Percentiles rank a stretch among this genome's conserved stretches.
Conservation (phyloP, 2,888 invertebrate species). For the Drosophila mulleri region DNA sequence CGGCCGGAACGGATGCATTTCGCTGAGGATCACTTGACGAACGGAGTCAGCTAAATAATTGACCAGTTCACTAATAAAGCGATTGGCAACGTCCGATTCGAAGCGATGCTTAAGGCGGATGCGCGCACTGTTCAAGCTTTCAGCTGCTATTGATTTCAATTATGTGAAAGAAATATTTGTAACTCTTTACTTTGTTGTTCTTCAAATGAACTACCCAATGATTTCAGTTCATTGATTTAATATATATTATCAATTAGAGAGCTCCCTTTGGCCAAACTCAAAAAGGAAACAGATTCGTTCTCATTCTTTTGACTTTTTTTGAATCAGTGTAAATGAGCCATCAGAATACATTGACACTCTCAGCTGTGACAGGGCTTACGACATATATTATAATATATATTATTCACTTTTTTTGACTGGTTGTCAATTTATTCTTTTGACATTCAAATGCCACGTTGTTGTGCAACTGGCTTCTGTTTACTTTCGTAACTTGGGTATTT, state of each 20-base stretch:
- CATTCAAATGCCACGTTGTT: conserved; percentile 53
- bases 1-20: conserved; percentile 46
- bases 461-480: conserved; percentile 6
- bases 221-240: too few species aligned
- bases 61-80: conserved; percentile 44
- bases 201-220: too few species aligned
- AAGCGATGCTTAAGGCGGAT: conserved; percentile 41
- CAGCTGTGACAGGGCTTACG: background rate
- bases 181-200: too few species aligned
- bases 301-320: background rate
- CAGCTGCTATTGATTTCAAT: conserved; percentile 29
- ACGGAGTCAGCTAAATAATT: conserved; percentile 18
- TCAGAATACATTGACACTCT: background rate
- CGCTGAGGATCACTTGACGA: conserved; percentile 33
- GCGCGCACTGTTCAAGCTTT: conserved; percentile 14
- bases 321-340: background rate
- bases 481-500: conserved; percentile 15
- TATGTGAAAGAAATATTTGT: background rate
- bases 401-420: background rate
- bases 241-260: background rate
- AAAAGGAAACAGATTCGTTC: background rate
- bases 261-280: too few species aligned
- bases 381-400: conserved; percentile 2
- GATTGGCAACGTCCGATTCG: conserved; percentile 23
- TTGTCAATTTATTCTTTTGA: conserved; percentile 28